These are phyloP conservation scores for Boloria selene DNA, from an alignment of 2,888 invertebrate genomes.

Conservation along the genomic window DNA sequence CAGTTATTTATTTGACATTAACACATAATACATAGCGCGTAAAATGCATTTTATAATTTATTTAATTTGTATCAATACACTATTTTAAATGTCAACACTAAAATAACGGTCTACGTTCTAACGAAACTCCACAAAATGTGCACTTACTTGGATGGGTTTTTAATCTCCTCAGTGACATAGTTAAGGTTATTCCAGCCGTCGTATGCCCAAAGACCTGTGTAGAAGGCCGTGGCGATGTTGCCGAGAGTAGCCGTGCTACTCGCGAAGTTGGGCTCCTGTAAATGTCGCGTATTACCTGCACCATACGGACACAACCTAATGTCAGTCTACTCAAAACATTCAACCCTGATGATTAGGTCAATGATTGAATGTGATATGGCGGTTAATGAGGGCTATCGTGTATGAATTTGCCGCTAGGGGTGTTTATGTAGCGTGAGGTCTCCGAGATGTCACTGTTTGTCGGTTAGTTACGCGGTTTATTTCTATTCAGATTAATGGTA, in stretches of 20 bases:
- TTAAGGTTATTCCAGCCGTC: constrained; percentile 99
- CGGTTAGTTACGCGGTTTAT: too few species aligned
- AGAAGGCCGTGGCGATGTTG: constrained; percentile 96
- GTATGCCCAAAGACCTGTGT: constrained; percentile 97
- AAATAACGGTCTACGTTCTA: too few species aligned
- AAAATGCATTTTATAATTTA: too few species aligned
- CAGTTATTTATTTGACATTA: too few species aligned
- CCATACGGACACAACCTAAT: constrained; percentile 79
- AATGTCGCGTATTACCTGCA: constrained; percentile 93
- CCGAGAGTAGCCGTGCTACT: constrained; percentile 88
- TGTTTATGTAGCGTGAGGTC: too few species aligned
- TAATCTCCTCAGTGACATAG: constrained; percentile 99
- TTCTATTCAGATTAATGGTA: too few species aligned
- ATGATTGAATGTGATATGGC: constrained; percentile 31
- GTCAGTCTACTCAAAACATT: constrained; percentile 67
- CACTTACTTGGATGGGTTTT: constrained; percentile 94
- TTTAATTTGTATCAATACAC: too few species aligned
- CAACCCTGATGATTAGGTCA: constrained; percentile 55
- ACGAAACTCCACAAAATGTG: not conserved
- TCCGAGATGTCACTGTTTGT: too few species aligned
- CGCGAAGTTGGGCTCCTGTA: constrained; percentile 89
- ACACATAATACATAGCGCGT: too few species aligned
- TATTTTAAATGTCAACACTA: too few species aligned
- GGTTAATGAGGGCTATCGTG: too few species aligned
- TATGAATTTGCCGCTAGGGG: too few species aligned